phyloP scores from a whole-genome alignment of 2,113 vertebrate genomes.

The Euleptes europaea region DNA sequence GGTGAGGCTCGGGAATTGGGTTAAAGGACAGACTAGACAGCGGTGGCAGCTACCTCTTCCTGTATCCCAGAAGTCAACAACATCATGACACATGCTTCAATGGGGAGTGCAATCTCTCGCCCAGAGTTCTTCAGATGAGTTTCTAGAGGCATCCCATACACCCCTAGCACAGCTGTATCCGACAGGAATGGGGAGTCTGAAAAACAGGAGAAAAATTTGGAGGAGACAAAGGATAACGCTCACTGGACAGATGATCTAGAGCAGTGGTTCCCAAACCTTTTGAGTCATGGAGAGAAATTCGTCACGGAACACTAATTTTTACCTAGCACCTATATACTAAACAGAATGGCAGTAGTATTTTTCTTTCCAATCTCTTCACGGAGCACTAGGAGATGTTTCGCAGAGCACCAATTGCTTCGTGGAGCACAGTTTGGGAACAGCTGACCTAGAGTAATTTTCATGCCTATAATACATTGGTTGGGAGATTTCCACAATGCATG shows the following conservation, averaged over 20 bases:
- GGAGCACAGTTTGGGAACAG: too few species aligned
- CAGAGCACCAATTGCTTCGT: too few species aligned
- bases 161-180: conserved; percentile 64
- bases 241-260: not conserved
- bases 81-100: conserved; percentile 93
- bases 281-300: too few species aligned
- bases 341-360: too few species aligned
- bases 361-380: too few species aligned
- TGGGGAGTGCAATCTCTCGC: conserved; percentile 87
- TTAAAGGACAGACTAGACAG: not conserved
- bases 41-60: conserved; percentile 83
- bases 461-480: not conserved
- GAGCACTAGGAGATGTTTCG: too few species aligned
- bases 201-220: not conserved
- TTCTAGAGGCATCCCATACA: conserved; percentile 86
- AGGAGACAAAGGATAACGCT: not conserved
- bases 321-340: too few species aligned
- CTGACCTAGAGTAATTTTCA: not conserved
- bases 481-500: not conserved
- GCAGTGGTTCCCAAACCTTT: too few species aligned
- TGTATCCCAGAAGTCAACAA: conserved; percentile 85
- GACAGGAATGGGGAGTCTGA: conserved; percentile 56
- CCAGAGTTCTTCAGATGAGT: conserved; percentile 79
- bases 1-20: fast-evolving
- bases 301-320: too few species aligned